Base-by-base conservation (phyloP, 1,140 invertebrate species). In the Pissodes strobi region DNA sequence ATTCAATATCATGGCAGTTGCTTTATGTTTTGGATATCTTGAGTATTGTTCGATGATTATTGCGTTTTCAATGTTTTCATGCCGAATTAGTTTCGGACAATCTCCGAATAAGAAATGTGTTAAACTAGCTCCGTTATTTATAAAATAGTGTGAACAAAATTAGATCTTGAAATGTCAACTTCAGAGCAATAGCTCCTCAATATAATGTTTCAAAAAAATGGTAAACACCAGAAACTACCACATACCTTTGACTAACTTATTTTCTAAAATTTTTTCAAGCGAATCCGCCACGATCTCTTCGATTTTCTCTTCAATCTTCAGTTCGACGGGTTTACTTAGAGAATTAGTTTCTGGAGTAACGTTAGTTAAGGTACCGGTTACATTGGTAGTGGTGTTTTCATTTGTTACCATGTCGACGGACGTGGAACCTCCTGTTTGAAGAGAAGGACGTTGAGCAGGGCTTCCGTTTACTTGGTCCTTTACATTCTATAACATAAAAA, bases 261-360 rank as follows among this genome's bases (percentile, higher is more conserved):
- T 87, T 3, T 90, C 88, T 69, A 93, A 84, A 5, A 96, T 81
- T 65, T 88, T 87, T 8, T 94, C 91, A 23, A 97, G 76, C 0
- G 90, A 81, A 72, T 95, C 93, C 0, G 90, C 89, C 17, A 86
- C 70, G 46, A 90, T 80, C 52, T 86, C 84, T 39, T 88, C 88
- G 30, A 79, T 79, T 72, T 69, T 69, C 17, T 74, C 71, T 41
- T 70, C 73, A 25, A 62, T 17, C 49, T 74, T 70, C 12, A 69
- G 34, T 27, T 70, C 70, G 15, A 34, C 51, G 0, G 55, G 10
- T 63, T 73, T 75, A 13, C 49, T 51, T 5, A 72, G 22, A 0
- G 73, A 73, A 60, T 76, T 78, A 6, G 64, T 55, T 22, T 75
- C 69, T n/a, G 45, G 23, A 1, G 56, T 6, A 6, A 46, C 37